Evolutionary conservation across 2,888 invertebrate species (phyloP).

Genomic region (Drosophila stalkeri): DNA sequence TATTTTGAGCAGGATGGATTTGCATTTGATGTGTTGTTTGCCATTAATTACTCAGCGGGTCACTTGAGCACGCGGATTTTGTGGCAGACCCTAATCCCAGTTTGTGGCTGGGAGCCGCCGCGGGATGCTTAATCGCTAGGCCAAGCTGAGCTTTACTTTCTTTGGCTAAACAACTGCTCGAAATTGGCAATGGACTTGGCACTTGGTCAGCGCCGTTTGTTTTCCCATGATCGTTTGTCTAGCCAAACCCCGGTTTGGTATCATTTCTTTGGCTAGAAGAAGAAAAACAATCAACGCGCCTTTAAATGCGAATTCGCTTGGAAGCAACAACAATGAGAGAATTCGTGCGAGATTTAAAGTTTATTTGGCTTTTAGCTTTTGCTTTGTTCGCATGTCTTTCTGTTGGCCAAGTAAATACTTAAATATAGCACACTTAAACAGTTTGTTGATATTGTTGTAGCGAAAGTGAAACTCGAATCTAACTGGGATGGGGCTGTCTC

Average conservation of each 20-base stretch:
- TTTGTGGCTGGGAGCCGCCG: slow-evolving; percentile 6
- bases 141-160: slow-evolving; percentile 62
- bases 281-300: slow-evolving; percentile 77
- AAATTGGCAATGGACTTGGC: slow-evolving; percentile 74
- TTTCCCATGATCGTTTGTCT: slow-evolving; percentile 76
- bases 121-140: slow-evolving; percentile 15
- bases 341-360: slow-evolving; percentile 60
- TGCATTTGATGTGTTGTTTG: slow-evolving; percentile 40
- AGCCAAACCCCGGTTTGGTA: slow-evolving; percentile 48
- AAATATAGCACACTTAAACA: slow-evolving; percentile 78
- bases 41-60: slow-evolving; percentile 77
- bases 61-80: slow-evolving; percentile 69
- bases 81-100: slow-evolving; percentile 12
- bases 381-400: slow-evolving; percentile 57
- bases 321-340: slow-evolving; percentile 43
- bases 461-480: slow-evolving; percentile 71
- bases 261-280: slow-evolving; percentile 21
- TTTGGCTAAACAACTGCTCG: slow-evolving; percentile 56
- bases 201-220: slow-evolving; percentile 40
- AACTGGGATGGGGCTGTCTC: slow-evolving; percentile 46
- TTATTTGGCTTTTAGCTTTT: slow-evolving; percentile 58
- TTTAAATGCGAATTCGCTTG: slow-evolving; percentile 72
- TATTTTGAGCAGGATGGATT: slow-evolving; percentile 41
- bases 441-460: slow-evolving; percentile 67
- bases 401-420: slow-evolving; percentile 78